Evolutionary conservation across 2,888 invertebrate genomes (phyloP).

Genomic region (Netelia melanura): DNA sequence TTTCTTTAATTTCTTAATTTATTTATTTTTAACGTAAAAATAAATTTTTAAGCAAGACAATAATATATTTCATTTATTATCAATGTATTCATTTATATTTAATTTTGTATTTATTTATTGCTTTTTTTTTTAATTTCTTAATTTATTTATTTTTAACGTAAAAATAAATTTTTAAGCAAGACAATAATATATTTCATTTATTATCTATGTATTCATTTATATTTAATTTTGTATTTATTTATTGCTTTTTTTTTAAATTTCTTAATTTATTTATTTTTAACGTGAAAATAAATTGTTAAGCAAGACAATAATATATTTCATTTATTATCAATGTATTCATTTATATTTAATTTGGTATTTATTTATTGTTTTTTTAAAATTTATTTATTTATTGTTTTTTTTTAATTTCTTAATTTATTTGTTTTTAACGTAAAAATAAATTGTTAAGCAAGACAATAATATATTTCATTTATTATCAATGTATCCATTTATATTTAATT

Average conservation of each 20-base stretch:
- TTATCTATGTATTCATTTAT: not conserved
- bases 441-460: too few species aligned
- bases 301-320: too few species aligned
- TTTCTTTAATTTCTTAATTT: too few species aligned
- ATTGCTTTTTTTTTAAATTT: not conserved
- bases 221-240: constrained; percentile 6
- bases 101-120: constrained; percentile 7
- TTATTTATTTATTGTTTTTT: too few species aligned
- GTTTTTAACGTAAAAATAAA: not conserved
- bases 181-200: not conserved
- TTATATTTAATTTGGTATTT: constrained; percentile 6
- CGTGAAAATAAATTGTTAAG: not conserved
- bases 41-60: too few species aligned
- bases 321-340: not conserved
- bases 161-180: too few species aligned
- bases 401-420: not conserved
- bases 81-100: not conserved
- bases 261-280: not conserved
- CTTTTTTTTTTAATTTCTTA: not conserved
- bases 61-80: not conserved
- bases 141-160: too few species aligned
- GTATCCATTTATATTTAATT: not conserved
- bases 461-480: not conserved
- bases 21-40: too few species aligned
- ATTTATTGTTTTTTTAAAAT: not conserved